These are phyloP conservation scores for Microctenopoma stevenorrisi DNA, from an alignment of 2,797 vertebrate genomes.

Conservation along the genomic window DNA sequence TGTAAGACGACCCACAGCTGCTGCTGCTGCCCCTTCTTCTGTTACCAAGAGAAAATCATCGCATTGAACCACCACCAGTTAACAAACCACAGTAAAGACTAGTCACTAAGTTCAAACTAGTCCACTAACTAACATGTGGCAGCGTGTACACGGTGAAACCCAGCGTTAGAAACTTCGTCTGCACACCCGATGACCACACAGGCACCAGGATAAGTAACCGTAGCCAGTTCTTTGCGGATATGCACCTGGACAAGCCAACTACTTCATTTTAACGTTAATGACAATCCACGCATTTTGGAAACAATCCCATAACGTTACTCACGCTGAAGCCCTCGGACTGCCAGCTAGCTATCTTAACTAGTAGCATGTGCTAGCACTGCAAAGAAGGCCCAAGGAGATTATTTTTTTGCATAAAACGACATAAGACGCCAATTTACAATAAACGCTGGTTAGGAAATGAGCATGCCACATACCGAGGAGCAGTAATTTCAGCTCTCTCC, in stretches of 20 bases:
- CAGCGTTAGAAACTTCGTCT: conserved; percentile 29
- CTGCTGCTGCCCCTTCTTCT: background rate
- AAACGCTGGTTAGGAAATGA: background rate
- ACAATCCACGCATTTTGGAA: conserved; percentile 23
- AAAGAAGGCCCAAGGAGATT: conserved; percentile 71
- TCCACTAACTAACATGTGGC: conserved; percentile 57
- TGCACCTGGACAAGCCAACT: conserved; percentile 8
- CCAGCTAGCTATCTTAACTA: conserved; percentile 67
- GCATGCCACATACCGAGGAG: conserved; percentile 86
- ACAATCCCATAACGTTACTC: conserved; percentile 31
- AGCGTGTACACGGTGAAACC: conserved; percentile 52
- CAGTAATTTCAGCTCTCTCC: conserved; percentile 93
- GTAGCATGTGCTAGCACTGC: conserved; percentile 72
- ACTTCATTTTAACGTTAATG: background rate
- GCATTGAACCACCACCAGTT: conserved; percentile 23
- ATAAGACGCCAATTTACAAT: conserved; percentile 24
- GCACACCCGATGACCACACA: conserved; percentile 29
- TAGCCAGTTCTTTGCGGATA: background rate
- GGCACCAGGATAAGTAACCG: background rate
- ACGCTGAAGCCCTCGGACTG: conserved; percentile 19
- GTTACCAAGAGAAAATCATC: conserved; percentile 32
- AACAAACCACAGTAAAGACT: conserved; percentile 19
- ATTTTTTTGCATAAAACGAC: conserved; percentile 37
- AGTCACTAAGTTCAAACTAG: conserved; percentile 24
- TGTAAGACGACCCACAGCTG: conserved; percentile 27